A percentile compares a stretch with the other conserved stretches of the same genome.
Conservation (phyloP, 2,113 vertebrate species). For the Morone chrysops region DNA sequence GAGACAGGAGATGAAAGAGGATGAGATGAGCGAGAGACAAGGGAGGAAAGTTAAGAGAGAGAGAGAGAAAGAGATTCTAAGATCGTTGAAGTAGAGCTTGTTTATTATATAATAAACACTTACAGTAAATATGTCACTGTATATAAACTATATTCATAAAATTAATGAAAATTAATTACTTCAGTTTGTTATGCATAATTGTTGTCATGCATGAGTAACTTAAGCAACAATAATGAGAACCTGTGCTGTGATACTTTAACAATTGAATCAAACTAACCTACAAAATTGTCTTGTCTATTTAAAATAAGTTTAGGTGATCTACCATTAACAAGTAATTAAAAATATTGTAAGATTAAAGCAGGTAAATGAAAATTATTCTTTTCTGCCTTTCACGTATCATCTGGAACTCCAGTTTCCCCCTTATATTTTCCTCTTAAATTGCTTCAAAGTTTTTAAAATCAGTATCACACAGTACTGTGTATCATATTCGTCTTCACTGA, state of each 20-base stretch:
- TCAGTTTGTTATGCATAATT: neutral
- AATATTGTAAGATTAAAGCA: neutral
- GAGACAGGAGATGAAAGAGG: slow-evolving; percentile 44
- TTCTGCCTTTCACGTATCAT: neutral
- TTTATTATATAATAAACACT: slow-evolving; percentile 6
- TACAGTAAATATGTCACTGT: neutral
- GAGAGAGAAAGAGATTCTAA: neutral
- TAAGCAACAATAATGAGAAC: neutral
- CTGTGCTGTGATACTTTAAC: neutral
- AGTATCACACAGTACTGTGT: no score
- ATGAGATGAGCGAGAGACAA: neutral
- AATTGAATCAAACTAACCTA: neutral
- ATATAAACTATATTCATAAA: neutral
- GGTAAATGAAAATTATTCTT: neutral
- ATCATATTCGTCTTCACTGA: no score
- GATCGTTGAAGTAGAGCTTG: neutral
- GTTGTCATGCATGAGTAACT: neutral
- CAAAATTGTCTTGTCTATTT: neutral
- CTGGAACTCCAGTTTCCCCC: no score
- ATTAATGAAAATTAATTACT: neutral
- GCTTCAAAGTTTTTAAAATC: neutral
- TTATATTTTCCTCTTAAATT: neutral
- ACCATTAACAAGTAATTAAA: neutral
- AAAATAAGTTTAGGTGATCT: neutral
- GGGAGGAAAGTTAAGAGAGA: neutral